A percentile compares a stretch with the other conserved stretches of the same genome.
phyloP scores from a whole-genome alignment of 2,113 vertebrate species.

The Mirounga angustirostris region DNA sequence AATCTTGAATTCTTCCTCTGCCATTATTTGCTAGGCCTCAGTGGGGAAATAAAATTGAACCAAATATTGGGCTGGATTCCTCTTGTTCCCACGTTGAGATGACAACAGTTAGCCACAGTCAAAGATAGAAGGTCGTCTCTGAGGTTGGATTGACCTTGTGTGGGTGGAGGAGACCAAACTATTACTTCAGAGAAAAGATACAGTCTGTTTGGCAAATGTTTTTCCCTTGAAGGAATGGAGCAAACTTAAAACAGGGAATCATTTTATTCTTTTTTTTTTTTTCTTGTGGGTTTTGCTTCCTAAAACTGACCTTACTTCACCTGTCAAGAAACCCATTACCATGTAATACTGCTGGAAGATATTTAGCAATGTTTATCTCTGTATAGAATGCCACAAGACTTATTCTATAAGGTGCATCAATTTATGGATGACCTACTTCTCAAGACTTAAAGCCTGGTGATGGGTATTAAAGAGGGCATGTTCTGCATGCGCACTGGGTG shows the following conservation, averaged over 20 bases:
- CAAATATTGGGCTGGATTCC: background rate
- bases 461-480: too few relatives aligned
- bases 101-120: background rate
- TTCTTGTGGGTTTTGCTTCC: background rate
- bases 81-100: background rate
- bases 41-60: background rate
- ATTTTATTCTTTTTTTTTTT: background rate
- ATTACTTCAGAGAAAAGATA: background rate
- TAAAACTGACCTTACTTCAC: background rate
- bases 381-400: background rate
- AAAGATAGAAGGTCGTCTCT: background rate
- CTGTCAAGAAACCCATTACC: background rate
- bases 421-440: background rate
- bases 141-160: background rate
- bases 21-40: background rate
- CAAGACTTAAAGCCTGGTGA: background rate
- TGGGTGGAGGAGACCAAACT: background rate
- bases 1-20: background rate
- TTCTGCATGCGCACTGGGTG: too few relatives aligned
- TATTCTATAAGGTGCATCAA: background rate
- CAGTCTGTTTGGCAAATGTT: background rate
- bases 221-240: background rate
- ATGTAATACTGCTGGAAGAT: background rate
- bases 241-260: background rate
- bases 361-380: conserved; percentile 14